phyloP scores from a whole-genome alignment of 2,113 vertebrate genomes.

The Leucosticte australis region DNA sequence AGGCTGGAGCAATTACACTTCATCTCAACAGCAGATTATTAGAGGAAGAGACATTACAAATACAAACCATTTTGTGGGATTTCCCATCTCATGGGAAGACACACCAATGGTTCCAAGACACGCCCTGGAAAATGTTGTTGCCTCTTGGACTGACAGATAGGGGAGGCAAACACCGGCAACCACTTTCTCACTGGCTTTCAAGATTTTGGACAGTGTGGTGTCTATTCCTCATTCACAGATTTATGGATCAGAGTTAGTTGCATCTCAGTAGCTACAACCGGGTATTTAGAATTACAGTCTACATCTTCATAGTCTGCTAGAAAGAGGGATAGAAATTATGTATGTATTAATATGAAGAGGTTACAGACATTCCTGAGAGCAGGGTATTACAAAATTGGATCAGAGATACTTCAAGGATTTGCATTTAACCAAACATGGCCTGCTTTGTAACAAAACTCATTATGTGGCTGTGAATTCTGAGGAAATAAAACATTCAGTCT shows the following conservation, averaged over 20 bases:
- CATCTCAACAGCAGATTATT: background rate
- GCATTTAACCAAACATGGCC: background rate
- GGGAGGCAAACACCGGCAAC: slow-evolving; percentile 5
- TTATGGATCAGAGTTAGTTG: slow-evolving; percentile 46
- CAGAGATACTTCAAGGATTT: background rate
- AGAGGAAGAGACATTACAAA: slow-evolving; percentile 25
- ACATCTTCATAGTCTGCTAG: background rate
- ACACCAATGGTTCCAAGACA: background rate
- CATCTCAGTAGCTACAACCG: slow-evolving; percentile 12
- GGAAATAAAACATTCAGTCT: background rate
- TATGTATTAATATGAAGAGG: background rate
- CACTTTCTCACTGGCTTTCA: slow-evolving; percentile 56
- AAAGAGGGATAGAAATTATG: background rate
- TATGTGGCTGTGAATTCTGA: background rate
- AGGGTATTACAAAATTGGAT: background rate
- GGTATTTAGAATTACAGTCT: slow-evolving; percentile 23
- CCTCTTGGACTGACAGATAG: slow-evolving; percentile 18
- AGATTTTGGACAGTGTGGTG: background rate
- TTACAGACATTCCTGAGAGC: background rate
- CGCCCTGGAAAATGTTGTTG: background rate
- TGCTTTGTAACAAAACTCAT: background rate
- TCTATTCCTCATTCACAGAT: slow-evolving; percentile 43
- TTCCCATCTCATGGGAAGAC: background rate
- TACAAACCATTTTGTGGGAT: background rate
- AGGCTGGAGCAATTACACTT: background rate